Percentiles rank a stretch among this genome's conserved stretches.
Evolutionary conservation across 2,888 invertebrate genomes (phyloP).

Genomic region (Eledona agricola): DNA sequence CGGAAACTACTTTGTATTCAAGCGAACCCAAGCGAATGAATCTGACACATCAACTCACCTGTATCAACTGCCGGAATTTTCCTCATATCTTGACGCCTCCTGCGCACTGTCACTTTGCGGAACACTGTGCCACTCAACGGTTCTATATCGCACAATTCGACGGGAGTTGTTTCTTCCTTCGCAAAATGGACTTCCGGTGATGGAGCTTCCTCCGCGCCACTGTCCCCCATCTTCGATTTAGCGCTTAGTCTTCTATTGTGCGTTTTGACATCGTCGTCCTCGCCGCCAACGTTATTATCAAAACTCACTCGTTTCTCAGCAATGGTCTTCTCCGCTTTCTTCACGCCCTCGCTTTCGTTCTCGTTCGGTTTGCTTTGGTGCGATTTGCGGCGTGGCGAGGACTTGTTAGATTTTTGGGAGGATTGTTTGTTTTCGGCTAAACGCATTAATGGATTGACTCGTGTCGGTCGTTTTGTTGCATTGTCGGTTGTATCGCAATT

Average conservation of each 20-base stretch:
- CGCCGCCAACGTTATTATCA: constrained; percentile 40
- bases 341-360: constrained; percentile 9
- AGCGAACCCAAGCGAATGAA: constrained; percentile 5
- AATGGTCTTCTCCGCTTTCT: constrained; percentile 25
- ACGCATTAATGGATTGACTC: constrained; percentile 58
- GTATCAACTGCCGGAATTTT: constrained; percentile 60
- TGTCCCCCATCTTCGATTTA: constrained; percentile 7
- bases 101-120: constrained; percentile 71
- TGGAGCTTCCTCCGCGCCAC: constrained; percentile 40
- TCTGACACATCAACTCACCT: constrained; percentile 52
- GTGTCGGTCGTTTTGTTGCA: constrained; percentile 43
- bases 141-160: constrained; percentile 63
- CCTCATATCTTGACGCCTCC: constrained; percentile 64
- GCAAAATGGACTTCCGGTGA: constrained; percentile 43
- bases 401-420: constrained; percentile 29
- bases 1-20: constrained; percentile 29
- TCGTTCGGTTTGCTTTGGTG: constrained; percentile 23
- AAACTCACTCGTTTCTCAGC: constrained; percentile 53
- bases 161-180: constrained; percentile 46
- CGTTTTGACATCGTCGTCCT: constrained; percentile 11
- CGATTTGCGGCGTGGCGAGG: constrained; percentile 32
- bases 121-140: constrained; percentile 72
- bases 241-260: too few relatives aligned
- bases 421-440: constrained; percentile 47
- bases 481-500: constrained; percentile 27